phyloP scores from a whole-genome alignment of 2,113 vertebrate genomes.

The Pterocles orientalis region DNA sequence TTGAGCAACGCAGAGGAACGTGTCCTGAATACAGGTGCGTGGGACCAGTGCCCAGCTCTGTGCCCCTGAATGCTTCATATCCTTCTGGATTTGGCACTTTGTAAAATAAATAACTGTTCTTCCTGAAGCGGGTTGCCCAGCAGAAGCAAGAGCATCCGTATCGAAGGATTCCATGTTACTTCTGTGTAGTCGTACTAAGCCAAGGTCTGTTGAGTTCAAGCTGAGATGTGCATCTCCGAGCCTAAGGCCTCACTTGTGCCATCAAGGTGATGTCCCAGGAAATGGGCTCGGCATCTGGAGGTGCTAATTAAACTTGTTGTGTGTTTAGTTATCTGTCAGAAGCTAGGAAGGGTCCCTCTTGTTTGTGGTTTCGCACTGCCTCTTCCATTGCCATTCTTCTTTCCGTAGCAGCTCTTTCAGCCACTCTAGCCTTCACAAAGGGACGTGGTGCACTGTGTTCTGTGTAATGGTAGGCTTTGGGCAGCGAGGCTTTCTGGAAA shows the following conservation, averaged over 20 bases:
- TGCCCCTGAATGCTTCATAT: fast-evolving
- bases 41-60: neutral
- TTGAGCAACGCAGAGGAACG: fast-evolving
- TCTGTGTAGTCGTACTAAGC: fast-evolving
- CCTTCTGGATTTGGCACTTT: neutral
- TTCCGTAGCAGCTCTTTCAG: neutral
- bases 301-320: neutral
- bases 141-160: neutral
- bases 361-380: neutral
- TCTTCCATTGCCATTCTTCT: neutral
- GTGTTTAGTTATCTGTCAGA: neutral
- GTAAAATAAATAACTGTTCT: neutral
- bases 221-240: neutral
- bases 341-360: neutral
- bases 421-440: neutral
- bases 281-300: neutral
- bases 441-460: fast-evolving
- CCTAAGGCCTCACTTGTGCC: neutral
- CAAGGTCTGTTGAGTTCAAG: neutral
- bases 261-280: neutral
- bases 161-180: fast-evolving
- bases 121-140: neutral
- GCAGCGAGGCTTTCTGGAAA: neutral
- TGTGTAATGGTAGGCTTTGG: neutral
- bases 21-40: neutral